Conservation (phyloP, 1,140 invertebrate genomes). For the Ridgeia piscesae region DNA sequence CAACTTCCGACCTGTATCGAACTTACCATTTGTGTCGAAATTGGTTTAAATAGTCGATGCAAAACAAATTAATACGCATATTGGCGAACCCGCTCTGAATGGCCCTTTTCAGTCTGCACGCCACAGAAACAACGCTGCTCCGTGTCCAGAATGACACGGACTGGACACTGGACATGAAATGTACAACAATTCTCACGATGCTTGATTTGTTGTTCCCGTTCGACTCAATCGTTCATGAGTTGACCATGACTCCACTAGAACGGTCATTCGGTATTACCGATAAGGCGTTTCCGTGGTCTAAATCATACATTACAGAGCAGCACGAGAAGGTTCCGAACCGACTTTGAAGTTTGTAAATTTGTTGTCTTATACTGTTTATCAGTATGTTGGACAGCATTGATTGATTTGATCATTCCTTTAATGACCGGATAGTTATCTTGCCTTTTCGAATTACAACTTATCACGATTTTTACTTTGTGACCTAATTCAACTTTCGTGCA, state of each 20-base stretch:
- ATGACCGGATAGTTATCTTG: too few species aligned
- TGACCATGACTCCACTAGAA: not conserved
- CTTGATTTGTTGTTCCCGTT: not conserved
- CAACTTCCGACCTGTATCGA: not conserved
- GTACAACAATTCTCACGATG: constrained; percentile 3
- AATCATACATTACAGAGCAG: not conserved
- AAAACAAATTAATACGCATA: not conserved
- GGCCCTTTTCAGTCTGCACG: not conserved
- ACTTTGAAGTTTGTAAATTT: too few species aligned
- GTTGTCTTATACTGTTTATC: too few species aligned
- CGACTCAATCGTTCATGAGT: not conserved
- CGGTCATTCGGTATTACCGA: too few species aligned
- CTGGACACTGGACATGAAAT: not conserved
- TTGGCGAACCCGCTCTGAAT: not conserved
- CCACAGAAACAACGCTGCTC: constrained; percentile 2
- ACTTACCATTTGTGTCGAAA: not conserved
- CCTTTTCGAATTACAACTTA: too few species aligned
- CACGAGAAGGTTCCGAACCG: not conserved
- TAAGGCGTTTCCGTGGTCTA: not conserved
- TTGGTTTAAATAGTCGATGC: not conserved
- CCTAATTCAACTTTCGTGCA: too few species aligned
- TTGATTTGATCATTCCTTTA: too few species aligned
- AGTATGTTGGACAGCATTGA: too few species aligned
- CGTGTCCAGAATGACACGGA: not conserved
- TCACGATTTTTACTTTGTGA: too few species aligned